A percentile compares a stretch with the other conserved stretches of the same genome.
phyloP scores from a whole-genome alignment of 92 coral and sea anemone species.

The Actinostola sp. region DNA sequence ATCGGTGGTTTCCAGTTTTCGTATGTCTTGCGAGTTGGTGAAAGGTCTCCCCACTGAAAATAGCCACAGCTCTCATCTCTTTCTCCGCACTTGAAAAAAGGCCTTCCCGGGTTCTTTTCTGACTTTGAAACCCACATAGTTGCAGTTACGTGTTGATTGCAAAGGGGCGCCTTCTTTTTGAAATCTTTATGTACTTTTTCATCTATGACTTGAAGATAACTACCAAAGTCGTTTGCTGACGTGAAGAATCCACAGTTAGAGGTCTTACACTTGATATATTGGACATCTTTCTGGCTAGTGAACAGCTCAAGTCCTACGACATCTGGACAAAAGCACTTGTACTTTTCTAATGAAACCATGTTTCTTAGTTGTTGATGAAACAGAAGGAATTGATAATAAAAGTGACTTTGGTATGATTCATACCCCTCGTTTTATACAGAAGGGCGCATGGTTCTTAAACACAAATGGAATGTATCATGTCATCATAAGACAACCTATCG shows the following conservation, averaged over 20 bases:
- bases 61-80: slow-evolving; percentile 19
- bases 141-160: slow-evolving; percentile 8
- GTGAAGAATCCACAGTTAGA: slow-evolving; percentile 1
- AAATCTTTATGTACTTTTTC: not conserved
- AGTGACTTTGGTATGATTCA: too few species aligned
- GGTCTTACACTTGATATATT: slow-evolving; percentile 4
- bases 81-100: slow-evolving; percentile 23
- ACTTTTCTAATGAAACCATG: slow-evolving; percentile 7
- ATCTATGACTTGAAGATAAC: not conserved
- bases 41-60: slow-evolving; percentile 29
- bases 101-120: slow-evolving; percentile 29
- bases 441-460: too few species aligned
- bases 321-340: slow-evolving; percentile 2
- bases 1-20: too few species aligned
- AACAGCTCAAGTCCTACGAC: not conserved
- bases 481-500: too few species aligned
- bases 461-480: too few species aligned
- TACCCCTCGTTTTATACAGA: too few species aligned
- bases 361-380: too few species aligned
- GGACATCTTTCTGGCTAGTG: not conserved
- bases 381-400: too few species aligned
- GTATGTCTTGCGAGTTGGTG: not conserved
- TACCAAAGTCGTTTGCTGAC: not conserved
- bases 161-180: not conserved
- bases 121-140: slow-evolving; percentile 23